Base-by-base conservation (phyloP, 2,113 vertebrate species). In the Aramus guarauna region DNA sequence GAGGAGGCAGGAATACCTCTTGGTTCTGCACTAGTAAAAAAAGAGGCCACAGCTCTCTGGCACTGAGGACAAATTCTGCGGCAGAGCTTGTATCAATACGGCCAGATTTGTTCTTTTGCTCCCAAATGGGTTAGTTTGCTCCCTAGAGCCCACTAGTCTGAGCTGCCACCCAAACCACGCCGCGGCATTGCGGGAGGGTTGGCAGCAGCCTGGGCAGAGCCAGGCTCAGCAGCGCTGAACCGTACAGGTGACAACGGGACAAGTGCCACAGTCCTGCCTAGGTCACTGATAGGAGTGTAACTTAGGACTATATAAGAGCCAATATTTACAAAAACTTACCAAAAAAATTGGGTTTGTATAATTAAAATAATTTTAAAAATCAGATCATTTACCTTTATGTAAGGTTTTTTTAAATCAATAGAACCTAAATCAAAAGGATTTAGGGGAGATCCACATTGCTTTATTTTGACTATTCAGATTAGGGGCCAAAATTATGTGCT, bases 181-280 rank as follows among this genome's bases (percentile, higher is more conserved):
- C 45, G 16, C 16, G 21, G 34, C 18, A 15, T 12, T 45, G 29
- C 24, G 32, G 36, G 50, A 32, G 24, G 34, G 15, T 8, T 55
- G 32, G 32, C 52, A 72, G 58, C 39, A 75, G 29, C 56, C 55
- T 34, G 39, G 17, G 4, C 17, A 79, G 55, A 9, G 12, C 12
- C n/a, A 17, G 29, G 11, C 10, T 67, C 53, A 27, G 36, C 69
- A 66, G 41, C 1, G 0, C 22, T 60, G 45, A 55, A 17, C 27
- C 11, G 2, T 6, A 4, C 0, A 2, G 20, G 12, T 29, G 56
- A 24, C 27, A 34, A 56, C 13, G 20, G 56, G 32, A 34, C 30
- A 48, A 20, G 8, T 34, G 24, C 26, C 41, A 32, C 23, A 63
- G 50, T 9, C 48, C 30, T 53, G 6, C 17, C 55, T 32, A 15